These are phyloP conservation scores for Lophotis ruficrista DNA, from an alignment of 2,113 vertebrate genomes.

Conservation along the genomic window DNA sequence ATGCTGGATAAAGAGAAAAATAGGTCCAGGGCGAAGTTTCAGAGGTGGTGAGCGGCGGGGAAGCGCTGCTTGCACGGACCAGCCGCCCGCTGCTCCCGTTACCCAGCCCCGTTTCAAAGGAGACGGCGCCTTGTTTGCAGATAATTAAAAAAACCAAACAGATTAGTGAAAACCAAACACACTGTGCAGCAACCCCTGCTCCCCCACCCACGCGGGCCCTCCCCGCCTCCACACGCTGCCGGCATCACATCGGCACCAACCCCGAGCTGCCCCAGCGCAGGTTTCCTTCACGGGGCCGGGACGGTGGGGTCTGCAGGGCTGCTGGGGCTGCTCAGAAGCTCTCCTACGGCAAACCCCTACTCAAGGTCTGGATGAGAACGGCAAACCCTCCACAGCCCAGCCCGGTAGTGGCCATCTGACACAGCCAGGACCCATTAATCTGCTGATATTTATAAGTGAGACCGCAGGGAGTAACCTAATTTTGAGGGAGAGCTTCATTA, in stretches of 20 bases:
- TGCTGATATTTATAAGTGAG: neutral
- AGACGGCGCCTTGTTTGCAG: neutral
- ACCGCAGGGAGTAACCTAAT: conserved; percentile 35
- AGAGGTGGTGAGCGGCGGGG: neutral
- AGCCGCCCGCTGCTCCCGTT: neutral
- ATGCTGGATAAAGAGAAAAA: neutral
- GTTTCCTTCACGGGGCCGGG: neutral
- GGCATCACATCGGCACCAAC: rapidly evolving
- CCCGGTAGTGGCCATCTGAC: neutral
- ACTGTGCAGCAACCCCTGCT: neutral
- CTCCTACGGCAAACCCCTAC: rapidly evolving
- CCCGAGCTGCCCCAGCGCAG: neutral
- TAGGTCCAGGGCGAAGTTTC: neutral
- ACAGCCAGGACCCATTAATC: neutral
- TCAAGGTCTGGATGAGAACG: neutral
- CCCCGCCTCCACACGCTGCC: neutral
- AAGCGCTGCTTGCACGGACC: neutral
- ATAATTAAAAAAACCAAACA: conserved; percentile 1
- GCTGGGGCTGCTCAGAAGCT: neutral
- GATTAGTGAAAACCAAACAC: conserved; percentile 12
- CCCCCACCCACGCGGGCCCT: neutral
- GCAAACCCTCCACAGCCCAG: neutral
- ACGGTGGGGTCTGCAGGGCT: neutral
- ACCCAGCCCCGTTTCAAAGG: neutral
- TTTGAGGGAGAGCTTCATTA: conserved; percentile 40